Evolutionary conservation across 2,113 vertebrate genomes (phyloP).

Genomic region (Hippocampus barbouri): DNA sequence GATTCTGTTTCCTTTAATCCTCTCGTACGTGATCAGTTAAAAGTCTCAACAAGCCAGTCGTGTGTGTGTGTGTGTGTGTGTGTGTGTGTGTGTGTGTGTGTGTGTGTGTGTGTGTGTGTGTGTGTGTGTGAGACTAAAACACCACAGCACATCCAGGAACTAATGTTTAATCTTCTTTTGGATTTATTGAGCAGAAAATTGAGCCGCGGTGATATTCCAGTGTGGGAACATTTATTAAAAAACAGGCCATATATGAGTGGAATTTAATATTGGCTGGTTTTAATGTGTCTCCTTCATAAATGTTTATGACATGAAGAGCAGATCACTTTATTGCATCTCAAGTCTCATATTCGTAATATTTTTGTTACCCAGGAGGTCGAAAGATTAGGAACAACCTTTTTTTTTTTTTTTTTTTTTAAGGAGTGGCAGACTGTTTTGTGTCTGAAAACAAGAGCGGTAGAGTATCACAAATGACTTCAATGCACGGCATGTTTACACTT

Average conservation of each 20-base stretch:
- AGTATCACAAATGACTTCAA: background rate
- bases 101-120: background rate
- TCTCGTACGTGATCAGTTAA: constrained; percentile 1
- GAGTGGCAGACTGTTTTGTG: background rate
- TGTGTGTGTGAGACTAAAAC: background rate
- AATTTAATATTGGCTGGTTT: constrained; percentile 28
- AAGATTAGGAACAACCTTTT: background rate
- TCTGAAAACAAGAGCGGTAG: background rate
- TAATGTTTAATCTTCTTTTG: constrained; percentile 22
- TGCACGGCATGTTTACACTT: background rate
- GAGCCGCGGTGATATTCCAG: constrained; percentile 7
- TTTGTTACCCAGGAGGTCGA: background rate
- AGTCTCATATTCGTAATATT: background rate
- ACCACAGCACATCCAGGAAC: constrained; percentile 6
- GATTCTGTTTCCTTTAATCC: constrained; percentile 2
- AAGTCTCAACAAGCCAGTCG: background rate
- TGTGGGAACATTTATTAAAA: constrained; percentile 21
- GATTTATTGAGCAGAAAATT: constrained; percentile 17
- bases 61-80: background rate
- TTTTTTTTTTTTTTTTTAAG: background rate
- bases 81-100: background rate
- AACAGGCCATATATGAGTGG: constrained; percentile 16
- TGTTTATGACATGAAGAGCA: constrained; percentile 18
- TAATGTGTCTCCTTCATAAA: constrained; percentile 12
- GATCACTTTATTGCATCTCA: constrained; percentile 4